These are phyloP conservation scores for Gnatocerus cornutus DNA, from an alignment of 2,888 invertebrate species.

Conservation along the genomic window DNA sequence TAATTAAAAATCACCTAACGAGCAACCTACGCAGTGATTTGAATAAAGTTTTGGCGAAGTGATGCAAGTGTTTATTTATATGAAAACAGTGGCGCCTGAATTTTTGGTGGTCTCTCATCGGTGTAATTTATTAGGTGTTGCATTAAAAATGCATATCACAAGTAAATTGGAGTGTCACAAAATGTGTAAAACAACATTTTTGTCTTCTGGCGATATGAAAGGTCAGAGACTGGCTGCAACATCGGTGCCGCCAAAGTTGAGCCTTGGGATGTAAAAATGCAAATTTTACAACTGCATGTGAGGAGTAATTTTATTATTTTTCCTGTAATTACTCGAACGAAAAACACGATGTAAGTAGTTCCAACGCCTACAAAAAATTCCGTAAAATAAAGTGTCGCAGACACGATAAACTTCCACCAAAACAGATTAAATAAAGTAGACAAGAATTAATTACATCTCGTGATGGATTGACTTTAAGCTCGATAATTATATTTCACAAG, in stretches of 20 bases:
- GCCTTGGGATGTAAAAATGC: constrained; percentile 63
- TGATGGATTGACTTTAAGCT: constrained; percentile 53
- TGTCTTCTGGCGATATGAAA: constrained; percentile 62
- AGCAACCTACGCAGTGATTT: constrained; percentile 42
- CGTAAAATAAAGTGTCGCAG: constrained; percentile 7
- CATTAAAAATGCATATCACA: constrained; percentile 37
- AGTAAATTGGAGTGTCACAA: constrained; percentile 62
- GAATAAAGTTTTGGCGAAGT: constrained; percentile 43
- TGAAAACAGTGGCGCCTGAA: constrained; percentile 21
- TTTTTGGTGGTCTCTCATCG: constrained; percentile 22
- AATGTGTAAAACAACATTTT: constrained; percentile 61
- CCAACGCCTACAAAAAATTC: constrained; percentile 38
- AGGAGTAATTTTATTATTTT: constrained; percentile 60
- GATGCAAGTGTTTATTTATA: constrained; percentile 44
- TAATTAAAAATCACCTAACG: constrained; percentile 31
- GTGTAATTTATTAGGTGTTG: constrained; percentile 44
- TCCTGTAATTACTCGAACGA: constrained; percentile 48
- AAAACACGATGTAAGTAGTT: constrained; percentile 38
- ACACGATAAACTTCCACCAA: background rate
- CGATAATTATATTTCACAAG: constrained; percentile 54
- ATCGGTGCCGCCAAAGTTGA: constrained; percentile 61
- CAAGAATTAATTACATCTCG: constrained; percentile 40
- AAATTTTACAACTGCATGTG: constrained; percentile 62
- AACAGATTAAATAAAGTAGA: constrained; percentile 13
- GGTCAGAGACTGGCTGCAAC: constrained; percentile 58